Evolutionary conservation across 2,888 invertebrate species (phyloP), one percentile per base, ranked within the genome.

Genomic region (Oxystoma pomonae): DNA sequence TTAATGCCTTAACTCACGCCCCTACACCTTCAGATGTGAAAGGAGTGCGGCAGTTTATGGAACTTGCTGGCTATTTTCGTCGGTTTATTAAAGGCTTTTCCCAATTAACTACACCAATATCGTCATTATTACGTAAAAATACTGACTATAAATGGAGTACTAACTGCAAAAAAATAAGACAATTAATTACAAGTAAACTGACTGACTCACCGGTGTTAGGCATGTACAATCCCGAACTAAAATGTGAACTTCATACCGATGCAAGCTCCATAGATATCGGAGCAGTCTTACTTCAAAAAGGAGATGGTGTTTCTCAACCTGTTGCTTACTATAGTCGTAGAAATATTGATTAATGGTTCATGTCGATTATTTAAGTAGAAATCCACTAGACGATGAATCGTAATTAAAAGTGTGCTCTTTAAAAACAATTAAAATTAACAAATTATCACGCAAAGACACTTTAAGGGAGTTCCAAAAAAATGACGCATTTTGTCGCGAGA

Each of bases 361-460:
- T 53, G 58, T 62, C 3, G 69, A 72, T 20, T 68, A 67, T 60
- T 62, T 72, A 57, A 70, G 68, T 21, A 60, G 70, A 19, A 70
- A 69, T 20, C 65, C 63, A 1, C 17, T 62, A 16, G 57, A 62
- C 19, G 53, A 65, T 19, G 17, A 17, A 55, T n/a, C n/a, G n/a
- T n/a, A n/a, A n/a, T n/a, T n/a, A n/a, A n/a, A n/a, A 59, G 16
- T 20, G 52, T 52, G 52, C 20, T 20, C 20, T 20, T 22, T 18
- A 22, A 56, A n/a, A 56, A n/a, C n/a, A n/a, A n/a, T n/a, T n/a
- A n/a, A n/a, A n/a, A n/a, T n/a, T n/a, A n/a, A n/a, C n/a, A n/a
- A n/a, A n/a, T n/a, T n/a, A n/a, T n/a, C n/a, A n/a, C n/a, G n/a
- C n/a, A n/a, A n/a, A 58, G 1, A 17, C 35, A 18, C 21, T 12